phyloP scores from a whole-genome alignment of 2,797 vertebrate genomes.

The Phoeniculus purpureus region DNA sequence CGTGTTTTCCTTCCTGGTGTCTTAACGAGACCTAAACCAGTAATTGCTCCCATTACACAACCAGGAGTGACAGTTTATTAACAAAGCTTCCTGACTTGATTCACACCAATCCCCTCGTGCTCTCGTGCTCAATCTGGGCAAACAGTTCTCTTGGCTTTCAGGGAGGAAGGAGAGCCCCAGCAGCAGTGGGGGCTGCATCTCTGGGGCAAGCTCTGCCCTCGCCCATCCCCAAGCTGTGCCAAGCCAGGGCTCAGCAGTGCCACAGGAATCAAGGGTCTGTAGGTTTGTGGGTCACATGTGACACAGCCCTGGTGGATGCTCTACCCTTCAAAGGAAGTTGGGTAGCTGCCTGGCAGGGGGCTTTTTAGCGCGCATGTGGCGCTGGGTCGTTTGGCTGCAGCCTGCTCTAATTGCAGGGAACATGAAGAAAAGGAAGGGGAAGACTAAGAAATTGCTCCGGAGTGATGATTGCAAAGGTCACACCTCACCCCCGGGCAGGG shows the following conservation, averaged over 20 bases:
- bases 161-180: neutral
- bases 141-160: neutral
- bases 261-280: accelerated
- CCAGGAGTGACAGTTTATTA: slow-evolving; percentile 53
- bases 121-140: neutral
- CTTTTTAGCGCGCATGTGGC: neutral
- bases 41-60: slow-evolving; percentile 61
- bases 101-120: neutral
- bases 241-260: neutral
- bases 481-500: neutral
- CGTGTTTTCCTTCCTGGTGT: slow-evolving; percentile 30
- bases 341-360: neutral
- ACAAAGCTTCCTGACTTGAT: slow-evolving; percentile 56
- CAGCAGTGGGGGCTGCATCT: accelerated
- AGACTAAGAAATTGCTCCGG: neutral
- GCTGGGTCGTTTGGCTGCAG: neutral
- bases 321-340: neutral
- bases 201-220: neutral
- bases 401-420: neutral
- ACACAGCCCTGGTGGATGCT: neutral
- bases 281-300: neutral
- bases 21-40: slow-evolving; percentile 30
- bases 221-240: neutral
- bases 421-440: neutral
- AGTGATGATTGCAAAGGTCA: neutral